Base-by-base conservation (phyloP, 2,113 vertebrate genomes). In the Rhabdomys dilectus region DNA sequence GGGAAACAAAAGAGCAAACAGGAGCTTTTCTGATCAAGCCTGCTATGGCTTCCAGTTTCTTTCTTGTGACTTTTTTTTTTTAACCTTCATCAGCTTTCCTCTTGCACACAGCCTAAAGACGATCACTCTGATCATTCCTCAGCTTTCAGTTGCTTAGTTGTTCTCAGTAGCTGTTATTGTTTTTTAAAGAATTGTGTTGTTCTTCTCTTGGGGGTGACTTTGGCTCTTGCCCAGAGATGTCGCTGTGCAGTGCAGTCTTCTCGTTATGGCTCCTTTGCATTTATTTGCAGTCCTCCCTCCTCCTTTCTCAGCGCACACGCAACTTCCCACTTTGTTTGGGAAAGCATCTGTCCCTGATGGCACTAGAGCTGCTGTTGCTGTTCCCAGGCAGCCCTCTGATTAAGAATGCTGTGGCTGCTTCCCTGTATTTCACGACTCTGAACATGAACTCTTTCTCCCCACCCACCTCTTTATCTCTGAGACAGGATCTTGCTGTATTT, bases 331-430 rank as follows among this genome's bases (percentile, higher is more conserved):
- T 92, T 88, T 64, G 82, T 85, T 84, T 80, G 76, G 82, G 78
- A 58, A 96, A 91, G 73, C 68, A n/a, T 88, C 75, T 88, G 82
- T 58, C 48, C 29, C 87, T 89, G 91, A 51, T 87, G 95, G 86
- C 53, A 42, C 62, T n/a, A n/a, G 60, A 6, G 29, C 51, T 90
- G 19, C 56, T 21, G 6, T 21, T 51, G 31, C 95, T 80, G 9
- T 68, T 96, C 77, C 56, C 89, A 26, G 96, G 51, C 64, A 89
- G n/a, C 6, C 56, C 42, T 94, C 92, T 73, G 64, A 82, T 94
- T 91, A 94, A 39, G 81, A 45, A n/a, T 9, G 53, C 7, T 29
- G 11, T 34, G 53, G 29, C 6, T 66, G 29, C 77, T 89, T 81
- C 21, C n/a, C 72, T 11, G 4, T 26, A 22, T 53, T 75, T 48